phyloP scores from a whole-genome alignment of 2,888 invertebrate genomes.

The Onchidella celtica region DNA sequence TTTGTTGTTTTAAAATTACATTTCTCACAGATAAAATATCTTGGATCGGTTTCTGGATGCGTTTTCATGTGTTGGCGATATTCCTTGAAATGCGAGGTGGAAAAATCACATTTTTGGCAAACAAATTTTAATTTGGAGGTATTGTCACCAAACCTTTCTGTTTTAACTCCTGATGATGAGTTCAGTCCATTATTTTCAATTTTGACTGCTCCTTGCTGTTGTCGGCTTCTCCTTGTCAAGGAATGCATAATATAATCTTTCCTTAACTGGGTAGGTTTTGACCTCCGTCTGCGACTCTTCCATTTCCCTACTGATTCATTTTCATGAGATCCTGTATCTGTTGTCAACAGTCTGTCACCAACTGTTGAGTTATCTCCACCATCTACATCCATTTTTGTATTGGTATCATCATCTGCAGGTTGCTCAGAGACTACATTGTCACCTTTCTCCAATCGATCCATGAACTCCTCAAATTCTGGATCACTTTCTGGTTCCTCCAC shows the following conservation, averaged over 20 bases:
- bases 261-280: constrained; percentile 22
- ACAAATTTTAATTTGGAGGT: constrained; percentile 48
- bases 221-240: constrained; percentile 34
- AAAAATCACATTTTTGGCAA: constrained; percentile 53
- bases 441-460: constrained; percentile 51
- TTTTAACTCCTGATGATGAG: neutral
- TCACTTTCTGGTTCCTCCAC: constrained; percentile 46
- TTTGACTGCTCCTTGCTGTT: neutral
- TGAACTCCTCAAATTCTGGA: constrained; percentile 47
- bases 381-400: neutral
- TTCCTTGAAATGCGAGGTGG: constrained; percentile 43
- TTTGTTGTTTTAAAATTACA: constrained; percentile 57
- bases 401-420: neutral
- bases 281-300: constrained; percentile 42
- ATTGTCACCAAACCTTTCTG: neutral
- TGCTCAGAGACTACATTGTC: constrained; percentile 36
- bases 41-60: constrained; percentile 52
- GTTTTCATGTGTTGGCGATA: constrained; percentile 53
- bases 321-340: constrained; percentile 3
- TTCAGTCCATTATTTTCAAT: neutral
- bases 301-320: neutral
- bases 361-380: neutral
- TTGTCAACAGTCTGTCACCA: neutral
- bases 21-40: constrained; percentile 57
- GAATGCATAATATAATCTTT: constrained; percentile 45